Percentiles rank a stretch among this genome's conserved stretches.
These are phyloP conservation scores for Rhopalosiphum maidis DNA, from an alignment of 1,140 invertebrate species.

Conservation along the genomic window DNA sequence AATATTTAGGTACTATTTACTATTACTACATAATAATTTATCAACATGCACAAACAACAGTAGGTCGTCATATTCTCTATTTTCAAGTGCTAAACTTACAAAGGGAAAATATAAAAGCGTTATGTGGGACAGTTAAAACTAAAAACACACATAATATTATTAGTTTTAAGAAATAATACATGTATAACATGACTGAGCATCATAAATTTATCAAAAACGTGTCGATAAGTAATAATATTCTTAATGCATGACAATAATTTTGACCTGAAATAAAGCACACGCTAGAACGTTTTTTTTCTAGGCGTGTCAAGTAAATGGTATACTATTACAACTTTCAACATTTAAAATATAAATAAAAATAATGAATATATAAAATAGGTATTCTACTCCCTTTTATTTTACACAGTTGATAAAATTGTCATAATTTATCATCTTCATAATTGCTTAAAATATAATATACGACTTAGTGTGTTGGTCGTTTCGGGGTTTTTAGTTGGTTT, in stretches of 20 bases:
- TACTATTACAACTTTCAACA: not conserved
- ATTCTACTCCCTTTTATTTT: not conserved
- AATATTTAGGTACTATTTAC: not conserved
- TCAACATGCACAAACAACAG: not conserved
- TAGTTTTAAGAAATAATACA: not conserved
- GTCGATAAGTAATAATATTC: not conserved
- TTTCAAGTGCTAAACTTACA: not conserved
- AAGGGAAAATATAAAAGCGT: not conserved
- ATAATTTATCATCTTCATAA: not conserved
- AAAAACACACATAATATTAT: not conserved
- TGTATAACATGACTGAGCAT: not conserved
- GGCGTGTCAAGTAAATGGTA: not conserved
- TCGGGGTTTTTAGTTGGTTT: not conserved
- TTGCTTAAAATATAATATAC: not conserved
- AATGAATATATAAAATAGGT: not conserved
- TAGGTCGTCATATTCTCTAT: not conserved
- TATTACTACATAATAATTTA: not conserved
- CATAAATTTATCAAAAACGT: not conserved
- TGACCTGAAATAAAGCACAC: not conserved
- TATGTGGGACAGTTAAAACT: not conserved
- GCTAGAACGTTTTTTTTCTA: not conserved
- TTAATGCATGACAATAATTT: not conserved
- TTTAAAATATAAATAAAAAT: not conserved
- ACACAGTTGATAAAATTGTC: not conserved
- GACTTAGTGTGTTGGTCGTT: not conserved